A percentile compares a stretch with the other conserved stretches of the same genome.
Evolutionary conservation across 2,888 invertebrate species (phyloP).

Genomic region (Xanthia icteritia): DNA sequence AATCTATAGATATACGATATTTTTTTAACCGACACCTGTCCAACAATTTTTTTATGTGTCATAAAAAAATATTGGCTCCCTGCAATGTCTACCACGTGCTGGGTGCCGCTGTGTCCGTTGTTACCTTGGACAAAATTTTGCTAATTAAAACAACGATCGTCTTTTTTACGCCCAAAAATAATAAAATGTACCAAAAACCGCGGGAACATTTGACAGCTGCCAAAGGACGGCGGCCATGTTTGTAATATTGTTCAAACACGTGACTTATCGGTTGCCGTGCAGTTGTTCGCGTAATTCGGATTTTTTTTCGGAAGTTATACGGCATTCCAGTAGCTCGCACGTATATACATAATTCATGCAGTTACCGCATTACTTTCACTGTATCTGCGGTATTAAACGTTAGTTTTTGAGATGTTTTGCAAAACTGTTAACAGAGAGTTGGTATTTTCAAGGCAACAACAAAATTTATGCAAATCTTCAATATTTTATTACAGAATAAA

Average conservation of each 20-base stretch:
- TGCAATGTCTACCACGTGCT: constrained; percentile 60
- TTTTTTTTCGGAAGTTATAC: constrained; percentile 75
- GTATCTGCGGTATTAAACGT: constrained; percentile 62
- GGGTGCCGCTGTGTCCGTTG: constrained; percentile 48
- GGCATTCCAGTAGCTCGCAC: constrained; percentile 66
- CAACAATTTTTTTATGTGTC: constrained; percentile 30
- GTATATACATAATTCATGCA: constrained; percentile 76
- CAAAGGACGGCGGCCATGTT: constrained; percentile 58
- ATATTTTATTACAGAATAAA: constrained; percentile 52
- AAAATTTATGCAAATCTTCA: constrained; percentile 50
- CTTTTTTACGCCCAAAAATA: background rate
- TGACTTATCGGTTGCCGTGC: constrained; percentile 57
- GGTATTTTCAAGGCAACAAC: constrained; percentile 52
- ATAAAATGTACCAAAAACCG: background rate
- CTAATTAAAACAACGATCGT: constrained; percentile 42
- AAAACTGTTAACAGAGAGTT: constrained; percentile 41
- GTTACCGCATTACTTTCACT: constrained; percentile 81
- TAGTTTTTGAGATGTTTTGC: constrained; percentile 62
- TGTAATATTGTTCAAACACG: constrained; percentile 47
- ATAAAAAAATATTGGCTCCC: constrained; percentile 58
- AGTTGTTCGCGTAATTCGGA: constrained; percentile 64
- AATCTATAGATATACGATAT: constrained; percentile 42
- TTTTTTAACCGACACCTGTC: constrained; percentile 66
- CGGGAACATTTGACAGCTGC: constrained; percentile 60
- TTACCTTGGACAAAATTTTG: background rate